Evolutionary conservation across 2,888 invertebrate genomes (phyloP).

Genomic region (Cactoblastis cactorum): DNA sequence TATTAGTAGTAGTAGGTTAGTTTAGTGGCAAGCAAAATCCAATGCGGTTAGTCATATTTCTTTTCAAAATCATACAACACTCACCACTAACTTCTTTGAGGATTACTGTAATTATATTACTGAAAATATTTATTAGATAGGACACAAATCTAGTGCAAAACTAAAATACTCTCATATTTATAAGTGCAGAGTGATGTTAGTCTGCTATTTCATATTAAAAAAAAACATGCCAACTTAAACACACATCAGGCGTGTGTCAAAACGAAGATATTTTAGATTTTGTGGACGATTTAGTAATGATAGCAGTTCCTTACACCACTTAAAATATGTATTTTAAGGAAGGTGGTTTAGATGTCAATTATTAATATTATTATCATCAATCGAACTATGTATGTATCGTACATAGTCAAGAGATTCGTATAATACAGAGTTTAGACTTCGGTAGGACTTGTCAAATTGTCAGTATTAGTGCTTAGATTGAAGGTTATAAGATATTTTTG

Average conservation of each 20-base stretch:
- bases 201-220: slow-evolving; percentile 57
- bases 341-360: slow-evolving; percentile 40
- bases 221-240: slow-evolving; percentile 66
- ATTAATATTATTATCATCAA: slow-evolving; percentile 25
- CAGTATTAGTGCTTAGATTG: slow-evolving; percentile 51
- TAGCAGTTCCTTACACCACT: slow-evolving; percentile 48
- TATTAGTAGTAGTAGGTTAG: slow-evolving; percentile 37
- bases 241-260: slow-evolving; percentile 67
- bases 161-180: slow-evolving; percentile 52
- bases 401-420: slow-evolving; percentile 57
- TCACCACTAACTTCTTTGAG: slow-evolving; percentile 74
- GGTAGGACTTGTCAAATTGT: slow-evolving; percentile 36
- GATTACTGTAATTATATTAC: slow-evolving; percentile 69
- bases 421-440: slow-evolving; percentile 32
- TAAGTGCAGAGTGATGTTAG: slow-evolving; percentile 74
- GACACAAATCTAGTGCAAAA: slow-evolving; percentile 68
- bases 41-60: slow-evolving; percentile 60
- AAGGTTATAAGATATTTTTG: slow-evolving; percentile 46
- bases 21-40: slow-evolving; percentile 42
- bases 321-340: slow-evolving; percentile 28
- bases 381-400: slow-evolving; percentile 58
- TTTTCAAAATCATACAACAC: slow-evolving; percentile 71
- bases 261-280: slow-evolving; percentile 70
- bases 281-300: slow-evolving; percentile 30
- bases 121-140: slow-evolving; percentile 66